Percentiles rank a stretch among this genome's conserved stretches.
Evolutionary conservation across 2,888 invertebrate species (phyloP).

Genomic region (Phasia obesa): DNA sequence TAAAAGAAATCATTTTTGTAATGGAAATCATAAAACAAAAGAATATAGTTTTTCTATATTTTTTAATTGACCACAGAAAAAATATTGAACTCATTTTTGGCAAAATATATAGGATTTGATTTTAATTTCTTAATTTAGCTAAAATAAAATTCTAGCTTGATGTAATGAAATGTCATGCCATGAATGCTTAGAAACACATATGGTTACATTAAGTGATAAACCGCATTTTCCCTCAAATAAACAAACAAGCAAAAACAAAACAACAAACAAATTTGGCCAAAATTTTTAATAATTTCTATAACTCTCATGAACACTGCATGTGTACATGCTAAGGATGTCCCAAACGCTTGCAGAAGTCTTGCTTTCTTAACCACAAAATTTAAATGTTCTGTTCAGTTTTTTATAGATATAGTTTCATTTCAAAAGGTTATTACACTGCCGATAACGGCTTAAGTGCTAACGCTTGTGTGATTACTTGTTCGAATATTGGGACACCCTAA

Average conservation of each 20-base stretch:
- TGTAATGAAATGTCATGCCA: background rate
- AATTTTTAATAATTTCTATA: no score
- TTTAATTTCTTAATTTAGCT: background rate
- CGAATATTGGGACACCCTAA: no score
- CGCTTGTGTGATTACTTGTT: background rate
- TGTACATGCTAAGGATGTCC: no score
- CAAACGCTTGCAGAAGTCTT: no score
- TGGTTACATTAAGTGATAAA: slow-evolving; percentile 52
- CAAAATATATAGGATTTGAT: slow-evolving; percentile 23
- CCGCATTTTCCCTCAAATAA: slow-evolving; percentile 30
- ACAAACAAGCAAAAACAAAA: slow-evolving; percentile 27
- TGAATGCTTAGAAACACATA: slow-evolving; percentile 19
- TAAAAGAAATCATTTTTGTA: slow-evolving; percentile 41
- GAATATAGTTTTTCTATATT: background rate
- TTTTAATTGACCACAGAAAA: slow-evolving; percentile 61
- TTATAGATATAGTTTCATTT: no score
- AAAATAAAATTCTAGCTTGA: background rate
- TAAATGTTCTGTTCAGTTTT: no score
- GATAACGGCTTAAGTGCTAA: no score
- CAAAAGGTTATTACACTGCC: no score
- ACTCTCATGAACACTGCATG: no score
- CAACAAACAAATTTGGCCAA: slow-evolving; percentile 28
- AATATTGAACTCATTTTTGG: slow-evolving; percentile 43
- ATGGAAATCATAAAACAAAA: slow-evolving; percentile 36
- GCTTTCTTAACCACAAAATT: no score